These are phyloP conservation scores for Eulemur mongoz DNA, from an alignment of 2,797 vertebrate genomes.

Conservation along the genomic window DNA sequence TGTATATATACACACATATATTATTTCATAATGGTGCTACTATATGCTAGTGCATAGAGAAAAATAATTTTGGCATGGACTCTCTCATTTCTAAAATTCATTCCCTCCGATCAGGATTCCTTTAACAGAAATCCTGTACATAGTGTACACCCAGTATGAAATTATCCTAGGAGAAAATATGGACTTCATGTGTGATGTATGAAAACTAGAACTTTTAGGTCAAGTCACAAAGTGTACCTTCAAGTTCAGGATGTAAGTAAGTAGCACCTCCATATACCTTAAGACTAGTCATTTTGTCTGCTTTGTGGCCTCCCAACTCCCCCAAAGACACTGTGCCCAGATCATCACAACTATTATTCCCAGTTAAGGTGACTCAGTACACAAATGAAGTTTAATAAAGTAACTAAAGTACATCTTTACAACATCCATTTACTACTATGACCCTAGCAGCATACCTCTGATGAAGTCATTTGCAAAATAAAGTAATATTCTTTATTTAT, in stretches of 20 bases:
- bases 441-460: neutral
- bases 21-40: neutral
- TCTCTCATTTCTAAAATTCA: neutral
- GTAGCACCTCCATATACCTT: neutral
- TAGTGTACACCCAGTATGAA: neutral
- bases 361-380: neutral
- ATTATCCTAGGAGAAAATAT: neutral
- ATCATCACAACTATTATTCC: neutral
- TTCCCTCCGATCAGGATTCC: neutral
- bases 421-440: neutral
- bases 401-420: neutral
- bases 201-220: neutral
- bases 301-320: neutral
- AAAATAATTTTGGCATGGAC: neutral
- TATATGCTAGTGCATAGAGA: neutral
- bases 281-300: neutral
- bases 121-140: neutral
- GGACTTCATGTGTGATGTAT: neutral
- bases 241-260: neutral
- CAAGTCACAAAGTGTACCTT: neutral
- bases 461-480: neutral
- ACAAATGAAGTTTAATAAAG: neutral
- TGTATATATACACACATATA: rapidly evolving
- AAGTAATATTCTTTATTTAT: neutral
- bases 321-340: rapidly evolving